Percentiles rank a stretch among this genome's conserved stretches.
These are phyloP conservation scores for Bombus balteatus DNA, from an alignment of 1,140 invertebrate genomes.

Conservation along the genomic window DNA sequence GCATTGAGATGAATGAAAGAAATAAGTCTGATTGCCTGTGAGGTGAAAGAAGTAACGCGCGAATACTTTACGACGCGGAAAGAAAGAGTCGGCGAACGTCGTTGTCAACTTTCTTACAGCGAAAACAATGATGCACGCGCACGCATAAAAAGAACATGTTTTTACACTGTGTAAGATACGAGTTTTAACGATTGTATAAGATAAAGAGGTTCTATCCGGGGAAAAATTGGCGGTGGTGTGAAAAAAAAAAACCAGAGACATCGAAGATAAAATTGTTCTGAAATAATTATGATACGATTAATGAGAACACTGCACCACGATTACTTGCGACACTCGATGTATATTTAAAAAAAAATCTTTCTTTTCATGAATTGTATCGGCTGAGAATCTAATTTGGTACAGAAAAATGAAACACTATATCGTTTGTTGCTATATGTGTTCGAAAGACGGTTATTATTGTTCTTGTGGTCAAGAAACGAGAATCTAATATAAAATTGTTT, in stretches of 20 bases:
- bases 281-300: background rate
- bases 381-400: background rate
- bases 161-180: constrained; percentile 42
- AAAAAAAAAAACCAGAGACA: background rate
- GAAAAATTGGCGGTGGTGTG: background rate
- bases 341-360: background rate
- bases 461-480: background rate
- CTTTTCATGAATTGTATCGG: background rate
- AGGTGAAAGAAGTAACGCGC: background rate
- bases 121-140: background rate
- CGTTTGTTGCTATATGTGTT: background rate
- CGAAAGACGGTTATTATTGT: background rate
- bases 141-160: constrained; percentile 2
- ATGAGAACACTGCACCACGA: background rate
- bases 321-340: background rate
- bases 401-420: background rate
- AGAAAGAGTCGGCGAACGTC: background rate
- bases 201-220: background rate
- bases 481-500: background rate
- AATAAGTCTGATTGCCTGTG: constrained; percentile 6
- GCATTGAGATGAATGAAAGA: constrained; percentile 26
- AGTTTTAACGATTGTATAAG: constrained; percentile 15
- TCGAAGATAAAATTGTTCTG: constrained; percentile 7
- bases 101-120: background rate
- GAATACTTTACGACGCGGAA: background rate